These are phyloP conservation scores for Drosophila cyrtoloma DNA, from an alignment of 2,888 invertebrate genomes.

Conservation along the genomic window DNA sequence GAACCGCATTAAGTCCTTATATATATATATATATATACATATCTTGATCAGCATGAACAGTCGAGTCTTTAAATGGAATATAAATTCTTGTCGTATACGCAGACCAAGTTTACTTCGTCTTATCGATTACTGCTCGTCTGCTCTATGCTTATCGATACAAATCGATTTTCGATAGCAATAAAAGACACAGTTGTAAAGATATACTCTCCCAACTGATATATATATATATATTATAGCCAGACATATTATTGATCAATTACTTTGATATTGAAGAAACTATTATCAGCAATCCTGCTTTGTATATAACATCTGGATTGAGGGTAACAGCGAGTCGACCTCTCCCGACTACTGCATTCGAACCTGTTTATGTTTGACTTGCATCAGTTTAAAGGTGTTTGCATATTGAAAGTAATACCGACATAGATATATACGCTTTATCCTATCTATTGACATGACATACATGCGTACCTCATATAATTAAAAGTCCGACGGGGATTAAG, in stretches of 20 bases:
- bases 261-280: background rate
- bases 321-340: background rate
- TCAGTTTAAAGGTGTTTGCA: background rate
- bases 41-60: background rate
- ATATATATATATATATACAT: background rate
- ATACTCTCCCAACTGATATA: background rate
- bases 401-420: background rate
- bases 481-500: background rate
- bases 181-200: background rate
- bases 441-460: background rate
- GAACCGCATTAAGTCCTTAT: background rate
- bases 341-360: background rate
- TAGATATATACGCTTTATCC: background rate
- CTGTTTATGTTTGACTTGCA: background rate
- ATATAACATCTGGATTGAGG: background rate
- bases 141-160: background rate
- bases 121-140: background rate
- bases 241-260: background rate
- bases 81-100: background rate
- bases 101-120: background rate
- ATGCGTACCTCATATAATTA: background rate
- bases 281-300: background rate
- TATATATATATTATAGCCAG: background rate
- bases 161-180: background rate
- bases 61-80: background rate